A percentile compares a stretch with the other conserved stretches of the same genome.
Conservation (phyloP, 1,140 invertebrate species). For the Vanessa tameamea region DNA sequence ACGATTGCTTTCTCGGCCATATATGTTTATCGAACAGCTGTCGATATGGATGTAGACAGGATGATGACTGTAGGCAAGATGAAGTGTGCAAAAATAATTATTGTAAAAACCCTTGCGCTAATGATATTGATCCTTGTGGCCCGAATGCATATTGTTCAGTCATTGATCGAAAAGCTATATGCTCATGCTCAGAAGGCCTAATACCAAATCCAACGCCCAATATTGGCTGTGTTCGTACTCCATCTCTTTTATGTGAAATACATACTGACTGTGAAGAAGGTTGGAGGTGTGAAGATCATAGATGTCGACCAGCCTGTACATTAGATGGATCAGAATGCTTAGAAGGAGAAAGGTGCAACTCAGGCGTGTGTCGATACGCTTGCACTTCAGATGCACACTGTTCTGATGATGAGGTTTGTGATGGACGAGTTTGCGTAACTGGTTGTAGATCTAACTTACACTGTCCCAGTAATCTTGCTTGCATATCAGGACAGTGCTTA, state of each 20-base stretch:
- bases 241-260: constrained; percentile 85
- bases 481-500: constrained; percentile 88
- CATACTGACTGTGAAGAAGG: constrained; percentile 87
- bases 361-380: constrained; percentile 87
- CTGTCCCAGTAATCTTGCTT: constrained; percentile 86
- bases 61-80: constrained; percentile 92
- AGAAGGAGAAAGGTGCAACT: constrained; percentile 89
- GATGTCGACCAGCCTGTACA: constrained; percentile 89
- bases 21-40: constrained; percentile 93
- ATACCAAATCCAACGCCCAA: constrained; percentile 92
- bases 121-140: constrained; percentile 86
- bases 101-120: constrained; percentile 89
- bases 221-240: constrained; percentile 89
- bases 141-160: constrained; percentile 91
- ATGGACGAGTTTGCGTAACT: constrained; percentile 86
- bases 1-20: constrained; percentile 95
- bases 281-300: constrained; percentile 85
- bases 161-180: constrained; percentile 90
- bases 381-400: constrained; percentile 90
- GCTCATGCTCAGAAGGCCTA: constrained; percentile 88
- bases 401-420: constrained; percentile 90
- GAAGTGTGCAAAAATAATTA: constrained; percentile 90
- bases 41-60: constrained; percentile 90
- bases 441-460: constrained; percentile 92
- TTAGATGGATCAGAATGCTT: constrained; percentile 87